Percentiles rank a stretch among this genome's conserved stretches.
Conservation (phyloP, 1,140 invertebrate species). For the Chironomus tepperi region DNA sequence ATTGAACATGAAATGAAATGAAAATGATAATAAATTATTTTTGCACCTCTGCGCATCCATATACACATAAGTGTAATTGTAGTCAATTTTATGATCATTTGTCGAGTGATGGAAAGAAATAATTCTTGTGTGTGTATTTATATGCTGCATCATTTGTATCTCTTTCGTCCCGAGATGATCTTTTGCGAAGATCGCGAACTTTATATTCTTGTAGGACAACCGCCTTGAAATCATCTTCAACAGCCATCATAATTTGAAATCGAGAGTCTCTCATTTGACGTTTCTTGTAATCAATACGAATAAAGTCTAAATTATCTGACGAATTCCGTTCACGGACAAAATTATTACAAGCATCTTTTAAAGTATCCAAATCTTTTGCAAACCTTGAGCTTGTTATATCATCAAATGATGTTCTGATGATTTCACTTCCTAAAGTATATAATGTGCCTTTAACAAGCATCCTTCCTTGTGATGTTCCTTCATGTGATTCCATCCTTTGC, state of each 20-base stretch:
- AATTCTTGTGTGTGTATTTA: neutral
- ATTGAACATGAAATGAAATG: slow-evolving; percentile 14
- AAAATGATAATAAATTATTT: slow-evolving; percentile 15
- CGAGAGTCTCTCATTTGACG: neutral
- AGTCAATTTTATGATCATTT: slow-evolving; percentile 1
- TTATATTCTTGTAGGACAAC: neutral
- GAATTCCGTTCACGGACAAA: neutral
- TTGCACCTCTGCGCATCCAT: neutral
- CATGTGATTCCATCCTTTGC: neutral
- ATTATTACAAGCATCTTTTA: neutral
- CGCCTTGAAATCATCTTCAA: neutral
- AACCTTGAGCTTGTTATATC: neutral
- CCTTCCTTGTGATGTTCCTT: neutral
- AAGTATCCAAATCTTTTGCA: neutral
- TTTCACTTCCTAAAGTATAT: neutral
- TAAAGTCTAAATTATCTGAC: neutral
- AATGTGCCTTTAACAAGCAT: neutral
- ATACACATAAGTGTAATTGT: neutral
- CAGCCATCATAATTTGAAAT: neutral
- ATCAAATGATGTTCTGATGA: neutral
- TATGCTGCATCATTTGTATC: neutral
- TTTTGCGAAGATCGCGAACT: neutral
- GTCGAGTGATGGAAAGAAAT: slow-evolving; percentile 1
- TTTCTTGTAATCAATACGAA: neutral
- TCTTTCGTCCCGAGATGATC: neutral